These are phyloP conservation scores for Cardiocondyla obscurior DNA, from an alignment of 1,140 invertebrate genomes.

Conservation along the genomic window DNA sequence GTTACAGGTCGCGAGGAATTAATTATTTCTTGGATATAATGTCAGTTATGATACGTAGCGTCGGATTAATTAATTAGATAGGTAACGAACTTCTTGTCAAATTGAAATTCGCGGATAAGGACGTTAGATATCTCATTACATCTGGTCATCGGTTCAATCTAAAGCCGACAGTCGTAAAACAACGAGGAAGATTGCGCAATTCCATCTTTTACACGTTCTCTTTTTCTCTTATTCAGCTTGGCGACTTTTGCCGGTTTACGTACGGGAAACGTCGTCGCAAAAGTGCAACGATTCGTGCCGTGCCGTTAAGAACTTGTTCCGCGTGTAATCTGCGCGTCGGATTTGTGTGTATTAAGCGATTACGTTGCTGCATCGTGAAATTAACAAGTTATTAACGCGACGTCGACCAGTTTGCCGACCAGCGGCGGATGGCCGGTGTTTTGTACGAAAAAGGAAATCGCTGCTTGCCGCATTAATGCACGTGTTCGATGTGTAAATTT, in stretches of 20 bases:
- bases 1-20: not conserved
- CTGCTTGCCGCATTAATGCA: conserved; percentile 6
- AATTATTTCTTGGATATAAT: conserved; percentile 7
- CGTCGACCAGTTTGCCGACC: not conserved
- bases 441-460: conserved; percentile 3
- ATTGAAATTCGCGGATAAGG: not conserved
- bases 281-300: conserved; percentile 10
- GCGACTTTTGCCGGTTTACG: conserved; percentile 16
- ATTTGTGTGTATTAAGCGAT: conserved; percentile 30
- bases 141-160: not conserved
- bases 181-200: not conserved
- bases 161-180: not conserved
- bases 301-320: conserved; percentile 42
- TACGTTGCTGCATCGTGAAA: conserved; percentile 31
- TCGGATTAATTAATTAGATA: not conserved
- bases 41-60: not conserved
- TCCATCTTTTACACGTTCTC: not conserved
- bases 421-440: not conserved
- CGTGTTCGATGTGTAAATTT: conserved; percentile 13
- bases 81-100: not conserved
- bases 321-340: conserved; percentile 5
- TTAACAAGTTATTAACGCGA: conserved; percentile 43
- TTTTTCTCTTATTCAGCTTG: not conserved
- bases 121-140: not conserved
- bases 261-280: conserved; percentile 13